Percentiles rank a stretch among this genome's conserved stretches.
Conservation (phyloP, 2,113 vertebrate genomes). For the Elanoides forficatus region DNA sequence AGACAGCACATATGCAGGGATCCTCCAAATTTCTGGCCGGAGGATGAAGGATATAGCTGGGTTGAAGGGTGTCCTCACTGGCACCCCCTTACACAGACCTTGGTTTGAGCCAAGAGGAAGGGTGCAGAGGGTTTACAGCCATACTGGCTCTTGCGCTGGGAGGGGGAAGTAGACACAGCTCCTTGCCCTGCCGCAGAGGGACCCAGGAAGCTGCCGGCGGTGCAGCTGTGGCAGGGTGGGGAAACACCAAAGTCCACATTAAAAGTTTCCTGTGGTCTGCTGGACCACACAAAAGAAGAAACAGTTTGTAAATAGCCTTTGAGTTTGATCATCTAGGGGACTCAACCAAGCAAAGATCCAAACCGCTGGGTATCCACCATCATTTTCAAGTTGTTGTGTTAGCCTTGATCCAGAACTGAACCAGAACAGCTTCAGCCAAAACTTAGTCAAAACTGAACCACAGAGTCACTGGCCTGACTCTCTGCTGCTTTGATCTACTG, state of each 20-base stretch:
- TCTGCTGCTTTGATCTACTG: not conserved
- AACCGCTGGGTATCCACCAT: not conserved
- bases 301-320: not conserved
- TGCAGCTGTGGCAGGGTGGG: not conserved
- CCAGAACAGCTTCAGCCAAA: not conserved
- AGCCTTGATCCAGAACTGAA: not conserved
- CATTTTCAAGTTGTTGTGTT: not conserved
- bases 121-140: not conserved
- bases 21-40: not conserved
- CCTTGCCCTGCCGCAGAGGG: fast-evolving
- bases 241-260: not conserved
- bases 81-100: not conserved
- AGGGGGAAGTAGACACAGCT: not conserved
- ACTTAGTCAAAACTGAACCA: not conserved
- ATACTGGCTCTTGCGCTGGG: not conserved
- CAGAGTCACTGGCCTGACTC: not conserved
- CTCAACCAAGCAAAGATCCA: not conserved
- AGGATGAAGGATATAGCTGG: not conserved
- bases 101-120: fast-evolving
- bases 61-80: not conserved
- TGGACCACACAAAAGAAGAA: not conserved
- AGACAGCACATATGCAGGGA: not conserved
- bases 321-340: not conserved
- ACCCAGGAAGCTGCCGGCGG: fast-evolving
- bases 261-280: not conserved